Evolutionary conservation across 2,888 invertebrate species (phyloP).

Genomic region (Eupithecia abbreviata): DNA sequence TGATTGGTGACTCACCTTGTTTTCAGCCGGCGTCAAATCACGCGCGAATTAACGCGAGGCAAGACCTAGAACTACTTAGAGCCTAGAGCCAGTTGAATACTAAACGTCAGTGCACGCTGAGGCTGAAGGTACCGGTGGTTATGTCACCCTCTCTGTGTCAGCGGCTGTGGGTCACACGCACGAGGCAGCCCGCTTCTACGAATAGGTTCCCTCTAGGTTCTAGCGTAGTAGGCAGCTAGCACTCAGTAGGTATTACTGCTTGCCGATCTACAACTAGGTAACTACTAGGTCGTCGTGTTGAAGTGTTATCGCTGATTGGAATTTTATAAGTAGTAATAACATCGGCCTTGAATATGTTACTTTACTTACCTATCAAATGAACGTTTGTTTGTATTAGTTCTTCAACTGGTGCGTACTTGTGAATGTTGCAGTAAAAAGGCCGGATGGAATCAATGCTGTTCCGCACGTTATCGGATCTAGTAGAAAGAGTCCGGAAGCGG

Average conservation of each 20-base stretch:
- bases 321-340: background rate
- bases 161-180: background rate
- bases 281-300: background rate
- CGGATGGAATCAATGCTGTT: background rate
- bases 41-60: background rate
- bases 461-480: background rate
- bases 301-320: background rate
- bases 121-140: background rate
- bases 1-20: background rate
- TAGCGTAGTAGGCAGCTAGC: background rate
- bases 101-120: background rate
- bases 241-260: too few species aligned
- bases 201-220: background rate
- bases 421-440: background rate
- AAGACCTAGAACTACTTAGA: background rate
- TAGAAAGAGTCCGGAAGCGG: constrained; percentile 1
- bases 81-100: background rate
- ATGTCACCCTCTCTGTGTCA: background rate
- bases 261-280: background rate
- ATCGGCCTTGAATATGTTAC: background rate
- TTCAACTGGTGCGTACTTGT: background rate
- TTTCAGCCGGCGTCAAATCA: background rate
- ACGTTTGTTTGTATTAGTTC: background rate
- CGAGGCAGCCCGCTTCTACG: background rate
- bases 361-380: background rate